phyloP scores from a whole-genome alignment of 2,888 invertebrate species.

The Acanthosepion pharaonis region DNA sequence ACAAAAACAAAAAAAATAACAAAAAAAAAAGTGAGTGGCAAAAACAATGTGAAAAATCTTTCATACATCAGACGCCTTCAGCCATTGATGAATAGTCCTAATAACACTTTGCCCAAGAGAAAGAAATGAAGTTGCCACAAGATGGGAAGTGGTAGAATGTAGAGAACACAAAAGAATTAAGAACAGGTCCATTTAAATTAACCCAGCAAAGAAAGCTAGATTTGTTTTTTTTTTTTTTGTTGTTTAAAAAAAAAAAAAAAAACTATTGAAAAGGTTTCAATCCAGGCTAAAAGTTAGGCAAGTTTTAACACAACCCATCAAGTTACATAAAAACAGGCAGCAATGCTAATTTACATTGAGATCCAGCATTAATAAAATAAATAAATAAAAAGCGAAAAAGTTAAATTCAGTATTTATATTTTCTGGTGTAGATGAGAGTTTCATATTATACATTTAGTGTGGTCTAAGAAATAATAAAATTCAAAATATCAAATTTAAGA shows the following conservation, averaged over 20 bases:
- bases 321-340: neutral
- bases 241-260: no score
- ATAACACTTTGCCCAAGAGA: neutral
- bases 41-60: constrained; percentile 25
- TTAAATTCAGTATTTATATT: no score
- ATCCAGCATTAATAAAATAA: neutral
- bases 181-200: neutral
- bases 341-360: neutral
- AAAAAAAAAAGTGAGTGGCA: constrained; percentile 23
- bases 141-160: neutral
- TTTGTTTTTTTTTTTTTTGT: no score
- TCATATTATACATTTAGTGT: no score
- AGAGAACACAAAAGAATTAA: neutral
- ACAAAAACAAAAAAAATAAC: neutral
- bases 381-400: no score
- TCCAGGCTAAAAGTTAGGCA: neutral
- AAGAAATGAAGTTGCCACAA: neutral
- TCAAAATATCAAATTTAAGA: no score
- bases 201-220: neutral
- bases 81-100: neutral
- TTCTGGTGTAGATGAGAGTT: no score
- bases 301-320: neutral
- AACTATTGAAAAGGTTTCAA: neutral
- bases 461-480: no score
- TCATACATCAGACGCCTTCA: neutral